phyloP scores from a whole-genome alignment of 2,888 invertebrate species.

The Apamea anceps region DNA sequence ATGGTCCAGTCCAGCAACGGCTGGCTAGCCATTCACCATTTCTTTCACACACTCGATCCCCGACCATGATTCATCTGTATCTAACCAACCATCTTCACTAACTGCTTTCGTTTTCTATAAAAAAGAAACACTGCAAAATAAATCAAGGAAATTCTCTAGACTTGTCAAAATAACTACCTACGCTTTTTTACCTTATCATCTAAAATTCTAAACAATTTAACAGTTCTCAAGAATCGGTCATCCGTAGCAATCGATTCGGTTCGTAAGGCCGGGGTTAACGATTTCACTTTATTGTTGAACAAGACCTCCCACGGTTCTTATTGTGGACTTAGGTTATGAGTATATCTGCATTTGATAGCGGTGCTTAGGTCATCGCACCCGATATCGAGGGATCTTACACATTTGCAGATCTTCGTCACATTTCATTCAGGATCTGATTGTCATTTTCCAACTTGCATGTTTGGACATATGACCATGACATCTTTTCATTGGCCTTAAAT shows the following conservation, averaged over 20 bases:
- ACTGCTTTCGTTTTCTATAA: slow-evolving; percentile 16
- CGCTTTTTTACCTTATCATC: slow-evolving; percentile 17
- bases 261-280: slow-evolving; percentile 39
- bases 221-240: slow-evolving; percentile 35
- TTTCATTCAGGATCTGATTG: not conserved
- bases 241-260: slow-evolving; percentile 53
- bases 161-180: slow-evolving; percentile 12
- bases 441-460: not conserved
- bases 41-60: not conserved
- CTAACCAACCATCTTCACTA: not conserved
- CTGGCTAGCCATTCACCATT: not conserved
- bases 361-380: slow-evolving; percentile 19
- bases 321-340: not conserved
- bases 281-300: slow-evolving; percentile 45
- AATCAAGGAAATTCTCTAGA: not conserved
- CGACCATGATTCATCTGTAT: not conserved
- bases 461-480: not conserved
- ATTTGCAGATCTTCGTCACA: not conserved
- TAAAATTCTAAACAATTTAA: slow-evolving; percentile 27
- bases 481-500: not conserved
- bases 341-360: slow-evolving; percentile 7
- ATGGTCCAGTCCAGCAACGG: not conserved
- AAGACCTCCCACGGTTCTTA: slow-evolving; percentile 32
- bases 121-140: slow-evolving; percentile 4
- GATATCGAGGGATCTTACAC: not conserved